Conservation (phyloP, 1,140 invertebrate species). For the Microplitis mediator region DNA sequence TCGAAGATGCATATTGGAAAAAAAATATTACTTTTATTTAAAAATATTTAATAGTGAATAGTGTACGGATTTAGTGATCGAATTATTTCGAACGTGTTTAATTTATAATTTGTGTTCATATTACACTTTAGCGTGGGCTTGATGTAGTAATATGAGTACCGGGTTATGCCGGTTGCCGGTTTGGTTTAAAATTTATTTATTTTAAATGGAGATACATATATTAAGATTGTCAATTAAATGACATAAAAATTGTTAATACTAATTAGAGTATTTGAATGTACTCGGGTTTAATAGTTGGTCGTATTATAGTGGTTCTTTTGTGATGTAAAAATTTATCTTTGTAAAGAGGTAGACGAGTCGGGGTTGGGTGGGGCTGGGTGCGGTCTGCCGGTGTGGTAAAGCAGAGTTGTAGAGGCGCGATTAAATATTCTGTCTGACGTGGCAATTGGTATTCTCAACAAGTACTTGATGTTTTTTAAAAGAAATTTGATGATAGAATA, state of each 20-base stretch:
- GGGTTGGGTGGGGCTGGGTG: constrained; percentile 61
- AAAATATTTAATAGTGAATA: background rate
- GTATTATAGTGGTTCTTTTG: background rate
- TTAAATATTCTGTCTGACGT: background rate
- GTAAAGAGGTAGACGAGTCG: constrained; percentile 36
- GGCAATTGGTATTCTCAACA: background rate
- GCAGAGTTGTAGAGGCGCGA: background rate
- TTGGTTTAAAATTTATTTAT: too few relatives aligned
- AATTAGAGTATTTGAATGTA: constrained; percentile 27
- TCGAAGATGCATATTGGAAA: too few relatives aligned
- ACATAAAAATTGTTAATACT: too few relatives aligned
- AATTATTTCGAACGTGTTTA: too few relatives aligned
- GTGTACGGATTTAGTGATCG: too few relatives aligned
- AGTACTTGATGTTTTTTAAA: background rate
- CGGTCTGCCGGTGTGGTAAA: constrained; percentile 43
- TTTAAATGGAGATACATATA: background rate
- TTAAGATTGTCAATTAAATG: background rate
- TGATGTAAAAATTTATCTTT: background rate
- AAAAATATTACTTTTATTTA: background rate
- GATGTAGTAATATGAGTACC: too few relatives aligned
- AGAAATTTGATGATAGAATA: background rate
- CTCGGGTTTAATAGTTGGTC: background rate
- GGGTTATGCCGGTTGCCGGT: too few relatives aligned
- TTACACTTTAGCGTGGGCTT: too few relatives aligned
- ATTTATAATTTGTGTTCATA: too few relatives aligned